Evolutionary conservation across 2,797 vertebrate genomes (phyloP).

Genomic region (Smutsia gigantea): DNA sequence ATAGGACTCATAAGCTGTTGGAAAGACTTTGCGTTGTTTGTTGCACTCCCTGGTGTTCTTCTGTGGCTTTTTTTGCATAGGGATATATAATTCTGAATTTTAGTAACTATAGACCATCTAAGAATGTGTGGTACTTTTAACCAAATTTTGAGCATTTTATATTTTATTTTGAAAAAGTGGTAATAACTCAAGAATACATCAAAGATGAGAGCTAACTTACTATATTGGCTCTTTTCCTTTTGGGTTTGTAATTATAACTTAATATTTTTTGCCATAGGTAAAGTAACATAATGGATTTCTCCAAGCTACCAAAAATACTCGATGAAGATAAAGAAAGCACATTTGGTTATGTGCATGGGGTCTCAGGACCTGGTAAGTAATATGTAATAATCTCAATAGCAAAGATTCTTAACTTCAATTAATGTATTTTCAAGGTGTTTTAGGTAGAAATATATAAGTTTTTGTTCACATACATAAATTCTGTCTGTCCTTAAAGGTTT

Average conservation of each 20-base stretch:
- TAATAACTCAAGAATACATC: constrained; percentile 32
- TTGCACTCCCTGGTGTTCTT: not conserved
- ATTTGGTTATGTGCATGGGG: constrained; percentile 96
- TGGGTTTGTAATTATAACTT: constrained; percentile 38
- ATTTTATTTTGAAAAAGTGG: constrained; percentile 45
- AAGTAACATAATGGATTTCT: constrained; percentile 93
- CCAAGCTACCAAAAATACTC: constrained; percentile 94
- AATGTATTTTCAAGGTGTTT: not conserved
- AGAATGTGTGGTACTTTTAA: not conserved
- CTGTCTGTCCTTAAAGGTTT: not conserved
- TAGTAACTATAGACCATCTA: not conserved
- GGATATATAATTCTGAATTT: not conserved
- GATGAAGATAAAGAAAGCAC: constrained; percentile 94
- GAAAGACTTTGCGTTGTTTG: not conserved
- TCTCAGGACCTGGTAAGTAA: constrained; percentile 95
- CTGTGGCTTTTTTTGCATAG: not conserved
- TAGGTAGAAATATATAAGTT: constrained; percentile 23
- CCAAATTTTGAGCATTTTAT: constrained; percentile 31
- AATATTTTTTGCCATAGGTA: constrained; percentile 63
- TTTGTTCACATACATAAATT: not conserved
- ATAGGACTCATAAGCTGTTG: not conserved
- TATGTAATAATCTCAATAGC: not conserved
- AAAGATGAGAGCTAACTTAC: not conserved
- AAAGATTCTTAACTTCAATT: not conserved
- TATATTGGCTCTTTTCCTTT: constrained; percentile 45